Evolutionary conservation across 2,888 invertebrate genomes (phyloP).

Genomic region (Aproaerema taeniolella): DNA sequence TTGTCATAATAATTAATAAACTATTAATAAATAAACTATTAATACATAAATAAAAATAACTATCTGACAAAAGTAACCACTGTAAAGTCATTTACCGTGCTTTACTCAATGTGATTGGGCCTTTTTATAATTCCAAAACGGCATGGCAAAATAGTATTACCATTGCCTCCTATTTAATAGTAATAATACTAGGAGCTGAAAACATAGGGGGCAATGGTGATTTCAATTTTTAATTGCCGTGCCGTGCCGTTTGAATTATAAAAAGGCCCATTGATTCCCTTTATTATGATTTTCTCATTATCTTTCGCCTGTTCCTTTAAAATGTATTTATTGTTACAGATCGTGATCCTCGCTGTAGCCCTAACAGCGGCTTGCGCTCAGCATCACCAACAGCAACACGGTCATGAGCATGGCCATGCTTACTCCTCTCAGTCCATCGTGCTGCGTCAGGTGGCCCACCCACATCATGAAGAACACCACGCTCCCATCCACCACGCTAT

Average conservation of each 20-base stretch:
- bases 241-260: no score
- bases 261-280: no score
- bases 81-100: background rate
- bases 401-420: constrained; percentile 16
- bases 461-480: background rate
- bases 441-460: constrained; percentile 25
- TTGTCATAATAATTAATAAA: no score
- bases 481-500: constrained; percentile 25
- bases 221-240: no score
- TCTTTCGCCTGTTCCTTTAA: no score
- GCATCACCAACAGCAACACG: constrained; percentile 9
- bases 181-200: no score
- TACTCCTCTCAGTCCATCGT: constrained; percentile 36
- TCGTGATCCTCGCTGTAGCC: constrained; percentile 5
- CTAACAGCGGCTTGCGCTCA: constrained; percentile 11
- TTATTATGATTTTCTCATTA: no score
- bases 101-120: background rate
- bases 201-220: no score
- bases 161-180: no score
- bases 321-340: constrained; percentile 1
- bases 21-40: no score
- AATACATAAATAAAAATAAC: background rate
- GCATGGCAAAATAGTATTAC: no score
- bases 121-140: no score
- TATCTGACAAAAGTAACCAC: background rate